phyloP scores from a whole-genome alignment of 1,140 invertebrate species.

The Melipona quadrifasciata region DNA sequence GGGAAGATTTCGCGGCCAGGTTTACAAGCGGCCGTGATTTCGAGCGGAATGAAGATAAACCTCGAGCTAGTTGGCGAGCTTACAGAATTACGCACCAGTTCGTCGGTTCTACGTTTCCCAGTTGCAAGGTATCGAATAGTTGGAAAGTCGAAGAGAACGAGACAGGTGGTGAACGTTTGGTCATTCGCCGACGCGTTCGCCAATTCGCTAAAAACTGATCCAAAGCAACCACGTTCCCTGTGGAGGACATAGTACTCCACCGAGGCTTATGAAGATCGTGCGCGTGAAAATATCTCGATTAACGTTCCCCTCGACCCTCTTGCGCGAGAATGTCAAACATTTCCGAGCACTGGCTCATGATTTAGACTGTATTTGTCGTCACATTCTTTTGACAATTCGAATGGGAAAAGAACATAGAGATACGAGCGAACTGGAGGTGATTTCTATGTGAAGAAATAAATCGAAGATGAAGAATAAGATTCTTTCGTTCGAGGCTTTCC shows the following conservation, averaged over 20 bases:
- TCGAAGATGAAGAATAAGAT: too few species aligned
- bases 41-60: neutral
- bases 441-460: too few species aligned
- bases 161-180: neutral
- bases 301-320: too few species aligned
- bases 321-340: too few species aligned
- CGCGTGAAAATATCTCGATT: neutral
- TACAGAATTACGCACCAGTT: neutral
- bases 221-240: neutral
- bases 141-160: neutral
- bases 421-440: too few species aligned
- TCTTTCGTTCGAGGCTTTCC: too few species aligned
- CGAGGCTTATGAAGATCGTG: neutral
- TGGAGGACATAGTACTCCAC: neutral
- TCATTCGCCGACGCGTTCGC: neutral
- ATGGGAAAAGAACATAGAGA: too few species aligned
- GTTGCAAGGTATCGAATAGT: neutral
- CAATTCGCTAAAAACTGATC: neutral
- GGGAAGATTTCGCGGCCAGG: neutral
- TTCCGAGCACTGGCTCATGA: too few species aligned
- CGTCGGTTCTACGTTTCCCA: neutral
- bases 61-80: neutral
- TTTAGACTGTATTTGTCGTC: too few species aligned
- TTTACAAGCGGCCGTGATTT: neutral
- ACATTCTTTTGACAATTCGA: too few species aligned